Percentiles rank a stretch among this genome's conserved stretches.
Evolutionary conservation across 2,888 invertebrate species (phyloP).

Genomic region (Ophion ventricosus): DNA sequence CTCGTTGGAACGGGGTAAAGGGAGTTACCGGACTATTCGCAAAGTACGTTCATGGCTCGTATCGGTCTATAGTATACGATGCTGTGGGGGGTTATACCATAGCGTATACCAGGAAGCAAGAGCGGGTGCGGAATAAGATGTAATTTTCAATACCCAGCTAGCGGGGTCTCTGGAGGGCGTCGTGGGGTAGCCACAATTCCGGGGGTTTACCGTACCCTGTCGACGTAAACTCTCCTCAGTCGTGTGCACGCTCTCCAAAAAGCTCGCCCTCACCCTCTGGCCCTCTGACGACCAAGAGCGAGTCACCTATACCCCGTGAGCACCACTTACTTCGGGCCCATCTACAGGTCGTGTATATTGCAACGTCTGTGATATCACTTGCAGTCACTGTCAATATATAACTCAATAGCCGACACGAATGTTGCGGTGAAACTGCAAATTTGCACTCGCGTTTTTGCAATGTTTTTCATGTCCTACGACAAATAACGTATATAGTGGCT

Average conservation of each 20-base stretch:
- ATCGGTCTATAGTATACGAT: slow-evolving; percentile 48
- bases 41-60: slow-evolving; percentile 58
- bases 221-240: slow-evolving; percentile 82
- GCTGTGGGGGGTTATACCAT: slow-evolving; percentile 38
- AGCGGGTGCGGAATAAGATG: slow-evolving; percentile 79
- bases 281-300: slow-evolving; percentile 24
- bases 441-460: background rate
- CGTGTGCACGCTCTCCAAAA: slow-evolving; percentile 75
- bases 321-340: slow-evolving; percentile 68
- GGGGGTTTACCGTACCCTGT: slow-evolving; percentile 82
- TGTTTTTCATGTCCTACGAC: background rate
- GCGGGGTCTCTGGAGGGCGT: slow-evolving; percentile 73
- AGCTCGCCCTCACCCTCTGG: slow-evolving; percentile 14
- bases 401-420: slow-evolving; percentile 29
- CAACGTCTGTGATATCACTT: slow-evolving; percentile 64
- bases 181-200: slow-evolving; percentile 80
- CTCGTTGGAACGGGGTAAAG: slow-evolving; percentile 54
- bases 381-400: slow-evolving; percentile 60
- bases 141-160: slow-evolving; percentile 81
- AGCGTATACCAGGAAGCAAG: slow-evolving; percentile 51
- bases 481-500: background rate
- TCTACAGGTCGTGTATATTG: slow-evolving; percentile 67
- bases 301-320: slow-evolving; percentile 56
- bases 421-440: slow-evolving; percentile 18
- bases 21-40: slow-evolving; percentile 63